Evolutionary conservation across 2,888 invertebrate genomes (phyloP).

Genomic region (Autographa gamma): DNA sequence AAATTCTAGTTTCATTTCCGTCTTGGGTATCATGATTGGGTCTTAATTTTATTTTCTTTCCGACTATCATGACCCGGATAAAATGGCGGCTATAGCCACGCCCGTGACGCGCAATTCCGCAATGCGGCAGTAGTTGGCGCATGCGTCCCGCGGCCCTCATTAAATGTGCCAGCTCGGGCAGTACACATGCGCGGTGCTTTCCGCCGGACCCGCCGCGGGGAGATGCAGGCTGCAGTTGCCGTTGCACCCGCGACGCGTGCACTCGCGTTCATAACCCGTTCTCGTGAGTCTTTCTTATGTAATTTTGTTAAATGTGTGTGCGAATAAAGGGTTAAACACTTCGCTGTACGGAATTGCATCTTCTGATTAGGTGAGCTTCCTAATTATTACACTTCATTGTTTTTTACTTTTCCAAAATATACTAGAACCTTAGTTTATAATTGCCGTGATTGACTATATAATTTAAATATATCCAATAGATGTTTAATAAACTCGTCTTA

Average conservation of each 20-base stretch:
- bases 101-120: not conserved
- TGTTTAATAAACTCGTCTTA: no score
- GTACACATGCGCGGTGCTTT: constrained; percentile 22
- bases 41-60: not conserved
- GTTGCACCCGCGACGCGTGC: not conserved
- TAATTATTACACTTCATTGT: not conserved
- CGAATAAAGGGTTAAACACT: not conserved
- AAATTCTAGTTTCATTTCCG: not conserved
- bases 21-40: not conserved
- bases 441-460: no score
- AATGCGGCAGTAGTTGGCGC: constrained; percentile 14
- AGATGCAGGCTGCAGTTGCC: not conserved
- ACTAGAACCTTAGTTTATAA: no score
- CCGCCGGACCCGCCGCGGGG: not conserved
- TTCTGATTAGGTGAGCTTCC: not conserved
- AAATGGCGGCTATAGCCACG: not conserved
- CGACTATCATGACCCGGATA: not conserved
- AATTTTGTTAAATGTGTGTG: not conserved
- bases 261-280: not conserved
- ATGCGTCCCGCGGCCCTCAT: constrained; percentile 13
- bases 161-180: not conserved
- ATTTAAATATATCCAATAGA: no score
- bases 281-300: not conserved
- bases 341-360: not conserved
- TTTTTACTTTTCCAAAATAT: no score